phyloP scores from a whole-genome alignment of 2,888 invertebrate genomes.

The Oasisia sp. region DNA sequence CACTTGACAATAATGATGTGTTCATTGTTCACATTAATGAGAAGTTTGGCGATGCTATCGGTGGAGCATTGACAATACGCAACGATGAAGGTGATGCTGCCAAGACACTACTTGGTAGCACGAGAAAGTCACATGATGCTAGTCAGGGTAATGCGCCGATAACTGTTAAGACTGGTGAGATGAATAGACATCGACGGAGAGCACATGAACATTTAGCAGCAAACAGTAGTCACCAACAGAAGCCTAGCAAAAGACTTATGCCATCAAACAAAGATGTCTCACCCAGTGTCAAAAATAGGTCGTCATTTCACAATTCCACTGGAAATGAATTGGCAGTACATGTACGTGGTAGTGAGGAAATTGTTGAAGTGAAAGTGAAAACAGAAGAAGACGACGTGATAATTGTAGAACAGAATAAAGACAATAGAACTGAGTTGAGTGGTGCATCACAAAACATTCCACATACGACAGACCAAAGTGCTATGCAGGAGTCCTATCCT shows the following conservation, averaged over 20 bases:
- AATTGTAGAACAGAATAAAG: background rate
- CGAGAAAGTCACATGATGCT: background rate
- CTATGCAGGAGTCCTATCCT: background rate
- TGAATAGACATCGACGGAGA: background rate
- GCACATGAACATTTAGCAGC: background rate
- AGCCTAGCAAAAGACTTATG: background rate
- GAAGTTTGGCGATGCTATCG: constrained; percentile 5
- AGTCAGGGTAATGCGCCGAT: background rate
- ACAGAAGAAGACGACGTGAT: background rate
- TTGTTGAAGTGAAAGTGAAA: background rate
- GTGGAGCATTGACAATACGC: constrained; percentile 4
- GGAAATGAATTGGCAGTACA: background rate
- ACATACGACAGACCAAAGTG: background rate
- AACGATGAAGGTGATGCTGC: constrained; percentile 6
- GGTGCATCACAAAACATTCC: background rate
- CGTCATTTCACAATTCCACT: background rate
- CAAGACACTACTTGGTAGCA: background rate
- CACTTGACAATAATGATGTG: constrained; percentile 19
- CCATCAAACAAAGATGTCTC: background rate
- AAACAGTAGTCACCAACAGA: background rate
- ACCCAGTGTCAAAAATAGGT: background rate
- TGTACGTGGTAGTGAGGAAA: background rate
- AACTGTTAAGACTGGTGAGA: background rate
- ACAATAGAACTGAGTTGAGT: background rate
- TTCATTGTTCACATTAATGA: constrained; percentile 12